Percentiles rank a stretch among this genome's conserved stretches.
phyloP scores from a whole-genome alignment of 1,140 invertebrate species.

The Drosophila mojavensis region DNA sequence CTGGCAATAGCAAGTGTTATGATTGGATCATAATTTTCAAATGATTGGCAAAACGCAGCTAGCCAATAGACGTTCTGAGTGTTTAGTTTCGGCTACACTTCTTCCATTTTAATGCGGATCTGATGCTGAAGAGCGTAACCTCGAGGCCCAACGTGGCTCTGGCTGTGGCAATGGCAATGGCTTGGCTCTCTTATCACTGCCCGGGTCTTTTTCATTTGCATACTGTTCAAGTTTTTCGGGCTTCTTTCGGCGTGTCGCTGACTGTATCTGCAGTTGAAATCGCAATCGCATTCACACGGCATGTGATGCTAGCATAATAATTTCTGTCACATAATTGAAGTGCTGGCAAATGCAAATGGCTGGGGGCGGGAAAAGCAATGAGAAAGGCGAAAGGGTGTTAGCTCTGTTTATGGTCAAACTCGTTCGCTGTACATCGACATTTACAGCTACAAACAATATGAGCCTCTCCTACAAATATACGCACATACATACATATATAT shows the following conservation, averaged over 20 bases:
- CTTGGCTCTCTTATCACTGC: conserved; percentile 54
- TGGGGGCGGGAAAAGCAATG: conserved; percentile 43
- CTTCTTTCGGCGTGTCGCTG: not conserved
- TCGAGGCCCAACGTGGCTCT: conserved; percentile 17
- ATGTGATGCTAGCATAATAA: conserved; percentile 60
- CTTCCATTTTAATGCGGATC: conserved; percentile 50
- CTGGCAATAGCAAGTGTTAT: conserved; percentile 6
- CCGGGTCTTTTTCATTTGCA: conserved; percentile 38
- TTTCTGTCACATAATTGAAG: conserved; percentile 55
- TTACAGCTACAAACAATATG: too few species aligned
- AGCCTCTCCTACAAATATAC: too few species aligned
- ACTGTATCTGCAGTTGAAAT: conserved; percentile 40
- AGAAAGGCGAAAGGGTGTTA: conserved; percentile 68
- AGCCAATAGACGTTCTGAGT: conserved; percentile 3
- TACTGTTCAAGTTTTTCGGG: conserved; percentile 27
- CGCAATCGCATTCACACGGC: conserved; percentile 40
- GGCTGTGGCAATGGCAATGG: not conserved
- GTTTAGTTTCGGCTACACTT: conserved; percentile 33
- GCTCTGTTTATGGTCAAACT: conserved; percentile 46
- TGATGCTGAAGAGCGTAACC: conserved; percentile 60
- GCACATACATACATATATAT: not conserved
- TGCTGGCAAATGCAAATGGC: conserved; percentile 60
- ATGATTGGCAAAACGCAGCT: conserved; percentile 7
- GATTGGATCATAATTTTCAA: conserved; percentile 57
- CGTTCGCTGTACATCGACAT: not conserved